A percentile compares a stretch with the other conserved stretches of the same genome.
Evolutionary conservation across 2,888 invertebrate genomes (phyloP).

Genomic region (Melanotus villosus): DNA sequence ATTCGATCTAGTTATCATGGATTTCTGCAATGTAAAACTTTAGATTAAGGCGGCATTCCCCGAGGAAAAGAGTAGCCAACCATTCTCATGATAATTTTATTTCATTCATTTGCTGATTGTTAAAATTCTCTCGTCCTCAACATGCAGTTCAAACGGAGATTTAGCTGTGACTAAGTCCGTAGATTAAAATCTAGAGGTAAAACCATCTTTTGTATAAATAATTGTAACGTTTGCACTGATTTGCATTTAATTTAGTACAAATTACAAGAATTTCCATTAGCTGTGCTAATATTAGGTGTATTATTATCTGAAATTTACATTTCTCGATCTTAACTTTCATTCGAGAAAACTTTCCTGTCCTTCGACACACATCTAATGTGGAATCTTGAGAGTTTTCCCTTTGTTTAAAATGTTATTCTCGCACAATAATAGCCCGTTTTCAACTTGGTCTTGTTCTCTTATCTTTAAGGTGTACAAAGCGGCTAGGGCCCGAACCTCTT

Average conservation of each 20-base stretch:
- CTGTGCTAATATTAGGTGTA: conserved; percentile 26
- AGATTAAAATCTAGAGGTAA: conserved; percentile 10
- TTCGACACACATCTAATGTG: conserved; percentile 2
- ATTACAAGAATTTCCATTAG: conserved; percentile 22
- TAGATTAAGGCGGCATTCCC: too few relatives aligned
- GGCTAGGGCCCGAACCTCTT: conserved; percentile 11
- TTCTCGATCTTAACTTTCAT: not conserved
- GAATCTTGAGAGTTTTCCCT: conserved; percentile 16
- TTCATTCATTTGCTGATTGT: too few relatives aligned
- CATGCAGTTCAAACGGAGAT: not conserved
- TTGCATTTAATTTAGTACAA: conserved; percentile 27
- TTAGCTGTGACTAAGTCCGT: not conserved
- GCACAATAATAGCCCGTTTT: conserved; percentile 12
- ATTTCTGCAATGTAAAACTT: too few relatives aligned
- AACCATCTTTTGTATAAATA: not conserved
- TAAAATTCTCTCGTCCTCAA: not conserved
- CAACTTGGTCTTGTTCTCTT: not conserved
- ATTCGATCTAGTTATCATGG: too few relatives aligned
- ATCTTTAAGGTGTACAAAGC: conserved; percentile 28
- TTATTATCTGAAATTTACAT: conserved; percentile 27
- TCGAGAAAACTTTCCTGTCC: conserved; percentile 1
- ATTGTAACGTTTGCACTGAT: conserved; percentile 1
- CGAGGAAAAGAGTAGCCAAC: too few relatives aligned
- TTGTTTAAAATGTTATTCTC: conserved; percentile 3
- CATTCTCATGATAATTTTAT: too few relatives aligned